Evolutionary conservation across 92 coral and sea anemone species (phyloP), one percentile per base, ranked within the genome.

Genomic region (Anthopleura xanthogrammica): DNA sequence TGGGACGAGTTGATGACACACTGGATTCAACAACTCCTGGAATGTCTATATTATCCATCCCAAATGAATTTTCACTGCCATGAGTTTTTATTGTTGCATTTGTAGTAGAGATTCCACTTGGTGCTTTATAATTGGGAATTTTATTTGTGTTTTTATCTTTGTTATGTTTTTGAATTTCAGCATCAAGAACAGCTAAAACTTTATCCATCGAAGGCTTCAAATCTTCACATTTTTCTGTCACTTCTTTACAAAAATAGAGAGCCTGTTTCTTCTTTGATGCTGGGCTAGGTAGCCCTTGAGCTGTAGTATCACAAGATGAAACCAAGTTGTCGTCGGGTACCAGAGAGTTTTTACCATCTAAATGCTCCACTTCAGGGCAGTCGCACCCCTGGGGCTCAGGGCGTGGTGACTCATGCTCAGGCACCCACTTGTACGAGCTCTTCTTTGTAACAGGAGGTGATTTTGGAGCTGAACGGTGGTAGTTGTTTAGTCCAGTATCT

Each of bases 341-440:
- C 20, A 66, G 3, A 10, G 62, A 14, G 9, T 20, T 50, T 68
- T 68, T 68, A 41, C 57, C 40, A 50, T 93, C 92, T 7, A 62
- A 46, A 40, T 83, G 79, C 8, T 84, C 87, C 40, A 23, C 57
- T 71, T 88, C 94, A 50, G 92, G 87, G 60, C 83, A 86, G 77
- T 92, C 94, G 65, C 97, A 93, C 12, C 97, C 97, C 82, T 91
- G 97, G 20, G 97, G 97, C 48, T 93, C 97, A 14, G 97, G 97
- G 48, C 97, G 81, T 50, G 91, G 89, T 36, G 23, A 23, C 1
- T 90, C 75, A 29, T 72, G 82, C n/a, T 80, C 86, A 12, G 42
- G 19, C 40, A 80, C 65, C 97, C 94, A 93, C 57, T 87, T 55
- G 60, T 93, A 93, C 22, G 66, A 48, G 23, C 2, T 54, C 11